Evolutionary conservation across 2,888 invertebrate genomes (phyloP).

Genomic region (Amphimallon solstitiale): DNA sequence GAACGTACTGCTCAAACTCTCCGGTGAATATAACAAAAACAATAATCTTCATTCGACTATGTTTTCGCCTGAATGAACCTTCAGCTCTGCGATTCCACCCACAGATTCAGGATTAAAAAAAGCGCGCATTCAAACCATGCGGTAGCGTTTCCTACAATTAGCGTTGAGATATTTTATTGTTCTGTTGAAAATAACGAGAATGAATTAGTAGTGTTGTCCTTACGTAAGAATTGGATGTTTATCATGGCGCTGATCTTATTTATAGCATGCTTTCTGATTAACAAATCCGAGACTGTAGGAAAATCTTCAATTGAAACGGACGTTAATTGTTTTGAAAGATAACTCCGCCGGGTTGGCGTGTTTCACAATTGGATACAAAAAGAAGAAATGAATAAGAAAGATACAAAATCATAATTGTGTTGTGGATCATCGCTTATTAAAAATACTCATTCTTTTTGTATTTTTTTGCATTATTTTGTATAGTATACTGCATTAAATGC

Average conservation of each 20-base stretch:
- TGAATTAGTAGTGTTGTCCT: neutral
- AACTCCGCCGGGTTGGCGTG: neutral
- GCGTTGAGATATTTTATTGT: neutral
- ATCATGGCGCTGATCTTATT: constrained; percentile 22
- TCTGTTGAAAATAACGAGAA: constrained; percentile 9
- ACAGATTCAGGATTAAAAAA: neutral
- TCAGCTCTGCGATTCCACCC: neutral
- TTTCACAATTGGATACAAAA: neutral
- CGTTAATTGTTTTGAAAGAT: constrained; percentile 26
- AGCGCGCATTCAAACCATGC: neutral
- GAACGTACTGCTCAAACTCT: neutral
- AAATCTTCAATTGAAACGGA: constrained; percentile 25
- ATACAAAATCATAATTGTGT: too few species aligned
- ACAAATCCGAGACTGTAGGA: constrained; percentile 14
- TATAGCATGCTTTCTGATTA: constrained; percentile 20
- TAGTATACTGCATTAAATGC: too few species aligned
- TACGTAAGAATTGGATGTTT: constrained; percentile 21
- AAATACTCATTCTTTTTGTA: too few species aligned
- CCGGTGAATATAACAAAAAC: neutral
- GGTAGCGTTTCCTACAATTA: constrained; percentile 19
- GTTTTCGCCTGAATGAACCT: neutral
- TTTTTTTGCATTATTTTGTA: too few species aligned
- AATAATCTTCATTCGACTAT: neutral
- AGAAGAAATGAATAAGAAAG: constrained; percentile 17
- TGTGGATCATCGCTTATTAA: too few species aligned